A percentile compares a stretch with the other conserved stretches of the same genome.
phyloP scores from a whole-genome alignment of 2,888 invertebrate genomes.

The Mactromeris polynyma region DNA sequence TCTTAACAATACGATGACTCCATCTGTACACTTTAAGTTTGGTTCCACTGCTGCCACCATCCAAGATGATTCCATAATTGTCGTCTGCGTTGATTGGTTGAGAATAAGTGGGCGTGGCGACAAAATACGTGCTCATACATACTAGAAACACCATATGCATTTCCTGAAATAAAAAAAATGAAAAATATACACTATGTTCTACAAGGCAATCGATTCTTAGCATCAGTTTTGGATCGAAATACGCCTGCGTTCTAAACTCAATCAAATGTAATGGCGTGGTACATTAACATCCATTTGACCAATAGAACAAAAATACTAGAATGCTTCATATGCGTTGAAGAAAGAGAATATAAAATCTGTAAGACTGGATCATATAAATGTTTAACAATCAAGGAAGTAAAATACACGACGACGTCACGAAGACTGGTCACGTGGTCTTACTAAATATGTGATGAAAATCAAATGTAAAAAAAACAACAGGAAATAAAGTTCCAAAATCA shows the following conservation, averaged over 20 bases:
- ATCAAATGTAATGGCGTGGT: no score
- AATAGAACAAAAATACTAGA: no score
- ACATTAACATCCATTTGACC: no score
- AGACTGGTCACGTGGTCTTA: neutral
- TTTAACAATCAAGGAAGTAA: no score
- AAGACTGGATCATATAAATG: no score
- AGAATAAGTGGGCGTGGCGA: constrained; percentile 30
- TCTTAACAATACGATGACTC: constrained; percentile 66
- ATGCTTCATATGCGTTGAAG: no score
- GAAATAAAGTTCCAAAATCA: neutral
- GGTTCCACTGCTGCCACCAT: constrained; percentile 88
- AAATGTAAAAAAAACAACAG: neutral
- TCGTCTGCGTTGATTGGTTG: constrained; percentile 33
- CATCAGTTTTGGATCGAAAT: no score
- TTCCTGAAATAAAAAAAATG: constrained; percentile 49
- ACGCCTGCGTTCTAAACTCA: no score
- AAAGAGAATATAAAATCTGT: no score
- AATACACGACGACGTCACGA: no score
- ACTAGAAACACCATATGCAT: constrained; percentile 71
- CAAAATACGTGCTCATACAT: constrained; percentile 64
- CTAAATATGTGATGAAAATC: neutral
- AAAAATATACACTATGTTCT: neutral
- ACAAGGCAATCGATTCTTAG: no score
- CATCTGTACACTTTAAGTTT: constrained; percentile 88
- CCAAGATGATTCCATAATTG: constrained; percentile 88